Conservation (phyloP, 1,140 invertebrate genomes). For the Heliconius hermathena region DNA sequence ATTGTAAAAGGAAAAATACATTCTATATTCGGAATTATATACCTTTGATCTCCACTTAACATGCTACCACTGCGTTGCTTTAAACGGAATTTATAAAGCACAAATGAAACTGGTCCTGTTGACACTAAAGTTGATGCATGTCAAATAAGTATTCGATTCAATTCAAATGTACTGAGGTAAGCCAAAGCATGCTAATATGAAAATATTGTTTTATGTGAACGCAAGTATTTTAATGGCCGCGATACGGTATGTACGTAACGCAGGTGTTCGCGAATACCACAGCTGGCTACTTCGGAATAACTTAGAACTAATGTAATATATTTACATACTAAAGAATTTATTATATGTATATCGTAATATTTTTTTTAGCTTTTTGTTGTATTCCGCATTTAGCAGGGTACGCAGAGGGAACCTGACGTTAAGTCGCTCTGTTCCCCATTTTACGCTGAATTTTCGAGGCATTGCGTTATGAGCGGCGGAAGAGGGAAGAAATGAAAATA, state of each 20-base stretch:
- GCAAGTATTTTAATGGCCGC: constrained; percentile 17
- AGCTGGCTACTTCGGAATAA: constrained; percentile 1
- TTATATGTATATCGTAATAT: background rate
- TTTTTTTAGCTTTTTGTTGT: no score
- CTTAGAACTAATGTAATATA: background rate
- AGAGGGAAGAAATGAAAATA: background rate
- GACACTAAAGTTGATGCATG: background rate
- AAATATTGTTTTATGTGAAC: constrained; percentile 20
- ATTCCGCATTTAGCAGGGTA: no score
- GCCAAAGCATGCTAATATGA: constrained; percentile 20
- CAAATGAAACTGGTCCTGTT: background rate
- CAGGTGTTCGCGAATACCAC: constrained; percentile 12
- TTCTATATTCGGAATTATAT: background rate
- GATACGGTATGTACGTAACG: constrained; percentile 7
- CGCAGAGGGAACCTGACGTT: no score
- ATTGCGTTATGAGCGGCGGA: no score
- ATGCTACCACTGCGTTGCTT: background rate
- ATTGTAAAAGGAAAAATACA: background rate
- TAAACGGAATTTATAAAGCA: background rate
- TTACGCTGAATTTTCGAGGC: no score
- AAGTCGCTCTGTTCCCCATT: no score
- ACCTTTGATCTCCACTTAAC: background rate
- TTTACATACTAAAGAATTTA: background rate
- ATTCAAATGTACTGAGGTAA: constrained; percentile 19
- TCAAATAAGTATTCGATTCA: constrained; percentile 16